Base-by-base conservation (phyloP, 2,113 vertebrate species). In the Crotalus horridus region DNA sequence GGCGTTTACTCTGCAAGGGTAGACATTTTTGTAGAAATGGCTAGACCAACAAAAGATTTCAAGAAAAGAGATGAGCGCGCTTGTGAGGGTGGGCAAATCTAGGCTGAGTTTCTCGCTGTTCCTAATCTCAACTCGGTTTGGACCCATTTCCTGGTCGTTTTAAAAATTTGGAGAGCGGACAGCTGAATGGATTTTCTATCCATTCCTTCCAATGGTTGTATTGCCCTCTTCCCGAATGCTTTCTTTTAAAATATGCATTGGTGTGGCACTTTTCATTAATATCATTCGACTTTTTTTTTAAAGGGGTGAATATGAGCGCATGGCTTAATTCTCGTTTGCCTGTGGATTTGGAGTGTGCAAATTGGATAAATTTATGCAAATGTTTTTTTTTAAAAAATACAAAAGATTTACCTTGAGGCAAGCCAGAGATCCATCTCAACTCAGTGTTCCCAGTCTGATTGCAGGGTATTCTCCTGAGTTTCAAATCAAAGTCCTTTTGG, bases 331-430 rank as follows among this genome's bases (percentile, higher is more conserved):
- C 33, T 6, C 7, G 9, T 43, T 81, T 81, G 74, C 33, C 33
- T 43, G 17, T 39, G 6, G 33, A 81, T 39, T 81, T 81, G 69
- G 33, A 8, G 33, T 81, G 17, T 81, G 33, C 33, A 81, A 43
- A 81, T 43, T 43, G 33, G 74, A 39, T 43, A 81, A 39, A 81
- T 81, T 39, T 33, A 81, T 81, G 33, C 74, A 43, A 39, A 33
- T 12, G 1, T 15, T 43, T 93, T 88, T 94, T 74, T 95, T 96
- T 95, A 95, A 61, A 10, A 95, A 61, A 10, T 95, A 96, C 95
- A 86, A 48, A 29, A 0, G 0, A 12, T 39, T 56, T 88, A 88
- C 29, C 2, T 54, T 9, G 29, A 54, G 26, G 13, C 53, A 56
- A 33, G 39, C 15, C n/a, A 11, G 20, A 4, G 20, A 21, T 55